These are phyloP conservation scores for Acleris sparsana DNA, from an alignment of 2,888 invertebrate species.

Conservation along the genomic window DNA sequence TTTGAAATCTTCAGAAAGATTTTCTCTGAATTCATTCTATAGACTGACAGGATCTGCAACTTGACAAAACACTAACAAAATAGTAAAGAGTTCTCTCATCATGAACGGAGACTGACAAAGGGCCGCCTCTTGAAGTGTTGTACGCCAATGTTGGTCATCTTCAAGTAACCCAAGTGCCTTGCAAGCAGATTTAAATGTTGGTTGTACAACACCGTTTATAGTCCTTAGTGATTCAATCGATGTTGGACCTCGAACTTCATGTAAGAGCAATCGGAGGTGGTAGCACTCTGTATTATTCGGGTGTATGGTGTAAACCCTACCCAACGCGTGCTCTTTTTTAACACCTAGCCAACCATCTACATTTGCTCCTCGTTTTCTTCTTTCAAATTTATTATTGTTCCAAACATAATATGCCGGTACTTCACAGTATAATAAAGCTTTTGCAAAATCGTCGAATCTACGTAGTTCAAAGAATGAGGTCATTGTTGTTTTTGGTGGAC, in stretches of 20 bases:
- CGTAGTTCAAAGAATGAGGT: no score
- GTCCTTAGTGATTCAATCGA: conserved; percentile 38
- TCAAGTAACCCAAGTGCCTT: conserved; percentile 40
- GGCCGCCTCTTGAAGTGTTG: conserved; percentile 36
- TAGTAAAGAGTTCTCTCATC: conserved; percentile 42
- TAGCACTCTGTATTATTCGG: conserved; percentile 42
- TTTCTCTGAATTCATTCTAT: conserved; percentile 38
- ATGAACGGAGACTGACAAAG: conserved; percentile 35
- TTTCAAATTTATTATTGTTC: background rate
- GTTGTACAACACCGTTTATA: conserved; percentile 27
- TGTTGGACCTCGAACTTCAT: conserved; percentile 44
- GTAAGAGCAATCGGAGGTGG: conserved; percentile 43
- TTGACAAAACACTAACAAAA: conserved; percentile 41
- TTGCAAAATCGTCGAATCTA: no score
- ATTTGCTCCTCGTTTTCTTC: background rate
- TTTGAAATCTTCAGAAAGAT: conserved; percentile 14
- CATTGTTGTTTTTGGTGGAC: no score
- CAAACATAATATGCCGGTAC: conserved; percentile 40
- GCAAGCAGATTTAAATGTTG: conserved; percentile 41
- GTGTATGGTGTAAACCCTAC: conserved; percentile 41
- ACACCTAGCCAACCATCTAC: no score
- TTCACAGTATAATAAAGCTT: no score
- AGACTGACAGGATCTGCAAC: conserved; percentile 37
- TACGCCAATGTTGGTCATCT: conserved; percentile 35
- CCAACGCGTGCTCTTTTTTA: conserved; percentile 32